Conservation (phyloP, 2,113 vertebrate genomes). For the Pionites leucogaster region DNA sequence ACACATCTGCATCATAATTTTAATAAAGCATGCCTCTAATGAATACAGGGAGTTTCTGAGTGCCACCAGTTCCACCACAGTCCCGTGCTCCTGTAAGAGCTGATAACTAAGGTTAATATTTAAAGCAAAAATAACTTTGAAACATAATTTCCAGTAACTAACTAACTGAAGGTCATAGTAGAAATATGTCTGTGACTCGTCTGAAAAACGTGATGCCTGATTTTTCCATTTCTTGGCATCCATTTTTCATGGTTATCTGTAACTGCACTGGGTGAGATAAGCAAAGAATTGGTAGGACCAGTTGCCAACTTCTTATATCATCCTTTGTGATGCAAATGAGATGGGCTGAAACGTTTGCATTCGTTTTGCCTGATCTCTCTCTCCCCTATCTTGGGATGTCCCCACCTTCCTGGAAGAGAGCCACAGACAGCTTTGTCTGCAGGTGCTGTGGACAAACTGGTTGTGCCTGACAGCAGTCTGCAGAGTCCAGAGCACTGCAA, state of each 20-base stretch:
- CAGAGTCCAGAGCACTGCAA: not conserved
- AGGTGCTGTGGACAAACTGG: not conserved
- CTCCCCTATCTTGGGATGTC: not conserved
- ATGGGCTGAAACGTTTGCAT: not conserved
- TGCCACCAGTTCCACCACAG: not conserved
- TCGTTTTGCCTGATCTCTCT: not conserved
- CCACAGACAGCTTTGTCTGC: not conserved
- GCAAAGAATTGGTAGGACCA: not conserved
- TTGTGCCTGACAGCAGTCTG: not conserved
- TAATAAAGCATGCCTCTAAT: not conserved
- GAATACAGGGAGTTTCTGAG: not conserved
- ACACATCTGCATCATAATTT: not conserved
- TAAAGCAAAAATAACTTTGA: not conserved
- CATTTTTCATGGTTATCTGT: not conserved
- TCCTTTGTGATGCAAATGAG: not conserved
- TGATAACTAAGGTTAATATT: not conserved
- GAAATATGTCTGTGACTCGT: not conserved
- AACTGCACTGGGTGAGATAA: not conserved
- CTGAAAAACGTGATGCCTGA: not conserved
- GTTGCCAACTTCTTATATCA: not conserved
- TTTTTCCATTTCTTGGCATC: not conserved
- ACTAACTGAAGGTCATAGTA: not conserved
- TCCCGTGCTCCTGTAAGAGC: not conserved
- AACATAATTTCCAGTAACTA: not conserved
- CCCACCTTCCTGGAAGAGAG: not conserved